Percentiles rank a stretch among this genome's conserved stretches.
Conservation (phyloP, 2,113 vertebrate genomes). For the Laticauda laticaudata region DNA sequence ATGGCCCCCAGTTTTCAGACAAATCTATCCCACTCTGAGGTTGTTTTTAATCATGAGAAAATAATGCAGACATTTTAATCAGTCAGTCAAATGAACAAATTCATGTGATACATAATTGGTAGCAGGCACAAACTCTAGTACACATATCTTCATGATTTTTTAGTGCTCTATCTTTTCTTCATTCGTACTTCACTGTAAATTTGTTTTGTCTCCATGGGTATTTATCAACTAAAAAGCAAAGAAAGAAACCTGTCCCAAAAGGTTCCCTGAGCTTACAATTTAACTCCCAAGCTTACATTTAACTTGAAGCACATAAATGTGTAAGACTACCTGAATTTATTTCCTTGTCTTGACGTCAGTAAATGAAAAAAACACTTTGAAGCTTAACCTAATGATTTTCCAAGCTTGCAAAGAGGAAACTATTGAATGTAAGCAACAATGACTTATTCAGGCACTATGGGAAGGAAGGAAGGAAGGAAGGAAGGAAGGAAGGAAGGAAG, state of each 20-base stretch:
- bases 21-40: neutral
- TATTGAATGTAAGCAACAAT: conserved; percentile 48
- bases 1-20: neutral
- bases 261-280: conserved; percentile 6
- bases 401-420: conserved; percentile 49
- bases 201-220: neutral
- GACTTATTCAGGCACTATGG: conserved; percentile 54
- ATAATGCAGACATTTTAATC: neutral
- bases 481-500: neutral
- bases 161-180: neutral
- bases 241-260: neutral
- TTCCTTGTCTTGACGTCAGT: conserved; percentile 44
- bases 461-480: neutral
- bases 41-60: neutral
- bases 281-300: conserved; percentile 13
- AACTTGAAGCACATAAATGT: conserved; percentile 30
- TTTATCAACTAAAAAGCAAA: neutral
- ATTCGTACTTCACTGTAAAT: neutral
- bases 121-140: neutral
- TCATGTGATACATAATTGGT: neutral
- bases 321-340: conserved; percentile 40
- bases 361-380: conserved; percentile 61
- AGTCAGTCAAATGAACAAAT: neutral
- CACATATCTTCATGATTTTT: neutral
- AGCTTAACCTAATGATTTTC: conserved; percentile 63